Base-by-base conservation (phyloP, 1,140 invertebrate species). In the Dinoponera quadriceps region DNA sequence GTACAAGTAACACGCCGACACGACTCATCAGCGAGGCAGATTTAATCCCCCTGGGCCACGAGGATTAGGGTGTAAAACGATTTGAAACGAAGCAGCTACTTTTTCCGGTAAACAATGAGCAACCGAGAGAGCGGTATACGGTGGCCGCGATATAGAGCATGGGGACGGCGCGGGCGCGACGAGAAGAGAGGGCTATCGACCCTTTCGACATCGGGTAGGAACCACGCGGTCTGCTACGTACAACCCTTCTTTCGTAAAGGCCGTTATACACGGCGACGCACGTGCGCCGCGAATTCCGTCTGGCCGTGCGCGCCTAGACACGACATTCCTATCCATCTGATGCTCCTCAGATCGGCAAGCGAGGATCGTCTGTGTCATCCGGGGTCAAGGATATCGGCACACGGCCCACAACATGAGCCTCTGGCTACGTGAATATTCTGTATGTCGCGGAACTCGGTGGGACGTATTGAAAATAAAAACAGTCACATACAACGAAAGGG, bases 181-280 rank as follows among this genome's bases (percentile, higher is more conserved):
- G 83, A 86, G 84, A 85, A 57, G 87, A 85, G 89, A 90, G 75
- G 90, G 89, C 90, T 92, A 92, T 92, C 91, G 91, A 92, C 91
- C 91, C 91, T 92, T 86, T 88, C 77, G 83, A 81, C 80, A 62
- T 69, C 68, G 51, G 89, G 57, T 68, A 83, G 89, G 74, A 87
- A 87, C 88, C 88, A 90, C 86, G 78, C 85, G 86, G 88, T 90
- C 84, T 90, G 71, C 75, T 84, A 71, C 84, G 82, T 65, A 59
- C 66, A 14, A 73, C 48, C 25, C 72, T 75, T 44, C 63, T 54
- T 75, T 60, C 55, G 48, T 38, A 66, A 77, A 55, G 74, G 48
- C 16, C 20, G 29, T 48, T 77, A 54, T 44, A 65, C 44, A 33
- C 49, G 29, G 25, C 18, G 72, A 66, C 27, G 51, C 59, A 54